Base-by-base conservation (phyloP, 2,888 invertebrate species). In the Callyntrura guangdongensis region DNA sequence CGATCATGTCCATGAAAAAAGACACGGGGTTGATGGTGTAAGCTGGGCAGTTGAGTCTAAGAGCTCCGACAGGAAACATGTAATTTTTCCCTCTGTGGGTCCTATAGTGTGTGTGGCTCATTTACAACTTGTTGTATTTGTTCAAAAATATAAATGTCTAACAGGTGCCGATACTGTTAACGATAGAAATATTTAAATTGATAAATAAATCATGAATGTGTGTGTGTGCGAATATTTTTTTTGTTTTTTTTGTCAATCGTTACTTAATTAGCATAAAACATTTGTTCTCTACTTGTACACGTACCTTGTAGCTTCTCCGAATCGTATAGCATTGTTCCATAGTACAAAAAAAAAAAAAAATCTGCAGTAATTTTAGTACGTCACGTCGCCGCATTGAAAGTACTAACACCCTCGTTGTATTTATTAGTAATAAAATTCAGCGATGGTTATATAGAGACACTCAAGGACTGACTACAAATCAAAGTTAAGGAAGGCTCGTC, bases 1-100 rank as follows among this genome's bases (percentile, higher is more conserved):
- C 45, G 22, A 59, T 77, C 59, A 67, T 90, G 90, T 89, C 84
- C 84, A 85, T 85, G 85, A 85, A 79, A 90, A 84, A 89, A 27
- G 53, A 81, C 49, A 79, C 72, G 85, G 90, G 74, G 85, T 56
- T 69, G 53, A 17, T 22, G 81, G 67, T 79, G 79, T 56, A 74
- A 90, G 85, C 59, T 90, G 90, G 81, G 84, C 85, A 90, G 90
- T 90, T 90, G 90, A 81, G 90, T 77, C 84, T 85, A 79, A 56
- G 59, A 90, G 90, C 90, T 90, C 67, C 69, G 79, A 81, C 67
- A 69, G 81, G 69, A 85, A 85, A 36, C 90, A 89, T 64, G 81
- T 27, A 20, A 59, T 56, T 17, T 81, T 81, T 81, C 56, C 61
- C 56, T 59, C 81, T 45, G 53, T 14, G 25, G 53, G 27, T 25